A percentile compares a stretch with the other conserved stretches of the same genome.
These are phyloP conservation scores for Nycticorax nycticorax DNA, from an alignment of 2,113 vertebrate species.

Conservation along the genomic window DNA sequence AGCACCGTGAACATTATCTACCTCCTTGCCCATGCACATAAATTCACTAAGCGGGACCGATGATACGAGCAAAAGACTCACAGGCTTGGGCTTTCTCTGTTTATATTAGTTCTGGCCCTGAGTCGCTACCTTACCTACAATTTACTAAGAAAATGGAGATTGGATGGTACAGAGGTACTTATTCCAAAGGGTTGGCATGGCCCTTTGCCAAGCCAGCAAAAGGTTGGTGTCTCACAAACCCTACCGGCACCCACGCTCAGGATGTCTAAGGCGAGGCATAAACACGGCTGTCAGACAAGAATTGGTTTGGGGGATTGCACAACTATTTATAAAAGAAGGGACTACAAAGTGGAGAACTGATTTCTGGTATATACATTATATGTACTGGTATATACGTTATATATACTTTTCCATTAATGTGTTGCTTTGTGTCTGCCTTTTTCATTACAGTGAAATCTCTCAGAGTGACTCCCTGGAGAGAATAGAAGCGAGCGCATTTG, in stretches of 20 bases:
- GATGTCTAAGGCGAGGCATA: neutral
- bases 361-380: neutral
- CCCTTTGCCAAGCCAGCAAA: neutral
- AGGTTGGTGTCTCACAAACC: neutral
- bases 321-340: neutral
- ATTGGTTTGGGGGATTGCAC: neutral
- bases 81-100: neutral
- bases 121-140: neutral
- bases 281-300: neutral
- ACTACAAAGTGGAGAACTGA: neutral
- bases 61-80: neutral
- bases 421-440: constrained; percentile 22
- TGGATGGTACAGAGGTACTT: neutral
- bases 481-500: constrained; percentile 85
- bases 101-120: neutral
- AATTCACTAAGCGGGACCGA: neutral
- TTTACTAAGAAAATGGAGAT: neutral
- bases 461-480: constrained; percentile 84
- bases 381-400: too few relatives aligned
- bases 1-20: neutral
- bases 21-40: neutral
- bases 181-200: neutral
- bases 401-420: neutral
- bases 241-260: neutral
- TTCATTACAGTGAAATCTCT: constrained; percentile 83